These are phyloP conservation scores for Sinelater perroti DNA, from an alignment of 2,888 invertebrate species.

Conservation along the genomic window DNA sequence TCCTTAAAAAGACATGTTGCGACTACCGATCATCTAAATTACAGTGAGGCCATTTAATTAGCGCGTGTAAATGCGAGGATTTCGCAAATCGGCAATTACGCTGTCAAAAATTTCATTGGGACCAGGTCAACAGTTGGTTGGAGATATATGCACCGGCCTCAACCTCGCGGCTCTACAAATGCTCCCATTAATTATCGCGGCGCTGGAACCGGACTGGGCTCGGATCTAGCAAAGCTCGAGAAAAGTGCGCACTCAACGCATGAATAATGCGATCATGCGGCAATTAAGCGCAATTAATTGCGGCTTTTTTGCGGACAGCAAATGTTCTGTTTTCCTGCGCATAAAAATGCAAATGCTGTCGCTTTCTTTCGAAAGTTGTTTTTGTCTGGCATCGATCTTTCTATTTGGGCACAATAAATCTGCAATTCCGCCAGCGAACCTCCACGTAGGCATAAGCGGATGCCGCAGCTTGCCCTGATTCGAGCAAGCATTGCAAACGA, in stretches of 20 bases:
- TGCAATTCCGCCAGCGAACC: neutral
- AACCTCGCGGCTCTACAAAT: no score
- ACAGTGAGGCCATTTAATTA: neutral
- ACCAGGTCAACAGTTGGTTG: slow-evolving; percentile 2
- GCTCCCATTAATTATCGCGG: no score
- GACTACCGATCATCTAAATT: neutral
- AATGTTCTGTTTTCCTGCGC: slow-evolving; percentile 7
- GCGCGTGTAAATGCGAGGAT: slow-evolving; percentile 1
- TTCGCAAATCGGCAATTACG: slow-evolving; percentile 7
- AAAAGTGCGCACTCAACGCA: no score
- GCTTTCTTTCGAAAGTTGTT: slow-evolving; percentile 26
- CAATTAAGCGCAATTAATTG: slow-evolving; percentile 8
- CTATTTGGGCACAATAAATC: slow-evolving; percentile 15
- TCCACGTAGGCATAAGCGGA: no score
- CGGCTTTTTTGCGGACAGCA: slow-evolving; percentile 3
- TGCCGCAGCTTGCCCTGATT: no score
- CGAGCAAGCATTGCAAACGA: no score
- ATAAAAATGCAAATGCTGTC: slow-evolving; percentile 18
- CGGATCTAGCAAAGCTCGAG: no score
- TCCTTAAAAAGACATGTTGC: neutral
- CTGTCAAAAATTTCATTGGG: slow-evolving; percentile 9
- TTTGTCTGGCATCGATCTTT: slow-evolving; percentile 10
- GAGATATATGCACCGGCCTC: neutral
- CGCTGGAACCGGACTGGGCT: neutral
- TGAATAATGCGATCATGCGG: neutral